Evolutionary conservation across 92 coral and sea anemone genomes (phyloP).

Genomic region (Palythoa grandis): DNA sequence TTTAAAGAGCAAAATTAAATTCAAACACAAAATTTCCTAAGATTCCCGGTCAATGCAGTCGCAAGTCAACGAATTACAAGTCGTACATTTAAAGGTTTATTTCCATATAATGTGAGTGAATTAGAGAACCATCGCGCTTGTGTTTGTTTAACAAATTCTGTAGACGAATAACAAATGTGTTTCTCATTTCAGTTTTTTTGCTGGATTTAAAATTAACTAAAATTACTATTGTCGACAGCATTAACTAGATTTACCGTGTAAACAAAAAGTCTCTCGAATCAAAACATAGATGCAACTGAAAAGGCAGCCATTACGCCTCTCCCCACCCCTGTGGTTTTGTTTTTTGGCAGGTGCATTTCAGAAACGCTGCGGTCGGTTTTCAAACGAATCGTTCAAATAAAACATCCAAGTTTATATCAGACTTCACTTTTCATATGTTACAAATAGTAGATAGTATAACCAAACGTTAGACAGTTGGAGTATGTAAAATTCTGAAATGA

Average conservation of each 20-base stretch:
- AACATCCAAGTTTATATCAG: neutral
- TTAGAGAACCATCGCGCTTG: neutral
- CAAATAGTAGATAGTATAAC: neutral
- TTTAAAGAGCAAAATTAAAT: neutral
- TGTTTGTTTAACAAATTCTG: conserved; percentile 6
- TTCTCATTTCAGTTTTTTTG: neutral
- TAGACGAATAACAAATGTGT: conserved; percentile 7
- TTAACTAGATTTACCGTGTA: neutral
- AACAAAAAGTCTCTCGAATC: neutral
- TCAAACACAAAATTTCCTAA: neutral
- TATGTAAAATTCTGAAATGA: neutral
- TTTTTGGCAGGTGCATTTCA: conserved; percentile 38
- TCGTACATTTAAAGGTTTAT: too few species aligned
- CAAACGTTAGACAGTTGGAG: neutral
- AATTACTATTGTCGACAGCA: neutral
- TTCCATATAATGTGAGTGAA: neutral
- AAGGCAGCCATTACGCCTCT: conserved; percentile 10
- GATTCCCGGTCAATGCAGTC: neutral
- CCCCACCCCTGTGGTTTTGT: conserved; percentile 39
- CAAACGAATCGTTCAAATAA: conserved; percentile 19
- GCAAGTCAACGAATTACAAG: neutral
- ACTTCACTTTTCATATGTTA: conserved; percentile 5
- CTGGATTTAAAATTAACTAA: neutral
- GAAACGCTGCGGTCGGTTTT: conserved; percentile 38
- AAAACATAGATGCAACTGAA: conserved; percentile 3